Percentiles rank a stretch among this genome's conserved stretches.
Evolutionary conservation across 2,888 invertebrate species (phyloP).

Genomic region (Iselma pallidipennis): DNA sequence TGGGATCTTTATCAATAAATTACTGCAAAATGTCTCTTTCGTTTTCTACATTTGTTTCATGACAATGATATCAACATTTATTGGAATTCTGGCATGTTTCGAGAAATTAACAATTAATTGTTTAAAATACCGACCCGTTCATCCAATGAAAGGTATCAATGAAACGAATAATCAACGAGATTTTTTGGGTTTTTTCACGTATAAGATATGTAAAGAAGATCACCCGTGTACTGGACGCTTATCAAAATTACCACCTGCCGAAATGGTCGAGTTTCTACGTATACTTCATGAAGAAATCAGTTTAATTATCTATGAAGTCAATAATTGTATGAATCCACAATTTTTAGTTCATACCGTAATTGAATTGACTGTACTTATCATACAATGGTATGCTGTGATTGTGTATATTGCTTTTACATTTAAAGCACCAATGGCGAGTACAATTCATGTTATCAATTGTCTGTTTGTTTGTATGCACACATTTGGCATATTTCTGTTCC

Average conservation of each 20-base stretch:
- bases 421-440: slow-evolving; percentile 40
- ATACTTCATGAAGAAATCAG: slow-evolving; percentile 51
- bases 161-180: slow-evolving; percentile 45
- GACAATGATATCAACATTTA: slow-evolving; percentile 35
- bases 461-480: slow-evolving; percentile 49
- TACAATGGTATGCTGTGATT: slow-evolving; percentile 53
- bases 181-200: slow-evolving; percentile 46
- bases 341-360: slow-evolving; percentile 47
- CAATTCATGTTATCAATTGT: slow-evolving; percentile 49
- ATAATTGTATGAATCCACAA: slow-evolving; percentile 50
- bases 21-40: slow-evolving; percentile 44
- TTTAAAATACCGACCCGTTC: slow-evolving; percentile 46
- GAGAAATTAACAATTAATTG: slow-evolving; percentile 48
- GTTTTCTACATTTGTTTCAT: slow-evolving; percentile 46
- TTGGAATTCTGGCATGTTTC: slow-evolving; percentile 49
- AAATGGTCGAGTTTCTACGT: slow-evolving; percentile 49
- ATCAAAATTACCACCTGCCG: slow-evolving; percentile 34
- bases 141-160: slow-evolving; percentile 47
- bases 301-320: slow-evolving; percentile 45
- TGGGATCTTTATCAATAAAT: slow-evolving; percentile 40
- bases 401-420: slow-evolving; percentile 49
- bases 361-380: slow-evolving; percentile 49
- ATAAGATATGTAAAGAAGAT: slow-evolving; percentile 43
- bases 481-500: slow-evolving; percentile 47
- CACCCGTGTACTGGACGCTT: slow-evolving; percentile 38